phyloP scores from a whole-genome alignment of 2,888 invertebrate species.

The Epistrophella euchroma region DNA sequence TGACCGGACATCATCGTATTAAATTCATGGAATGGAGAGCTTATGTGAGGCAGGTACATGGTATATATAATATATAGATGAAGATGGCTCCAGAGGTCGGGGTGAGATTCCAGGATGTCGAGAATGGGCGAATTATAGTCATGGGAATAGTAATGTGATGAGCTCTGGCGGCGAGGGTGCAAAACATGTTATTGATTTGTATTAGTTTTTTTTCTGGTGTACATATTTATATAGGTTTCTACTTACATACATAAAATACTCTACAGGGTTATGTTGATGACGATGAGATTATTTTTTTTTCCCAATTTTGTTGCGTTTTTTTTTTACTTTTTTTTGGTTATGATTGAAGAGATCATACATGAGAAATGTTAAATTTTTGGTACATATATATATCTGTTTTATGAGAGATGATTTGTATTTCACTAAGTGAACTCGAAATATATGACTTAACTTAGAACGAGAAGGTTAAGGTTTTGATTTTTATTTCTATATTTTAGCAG shows the following conservation, averaged over 20 bases:
- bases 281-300: neutral
- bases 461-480: constrained; percentile 10
- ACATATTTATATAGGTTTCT: neutral
- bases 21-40: constrained; percentile 56
- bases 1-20: constrained; percentile 60
- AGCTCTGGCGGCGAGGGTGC: constrained; percentile 57
- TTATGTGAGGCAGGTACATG: constrained; percentile 37
- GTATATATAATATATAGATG: constrained; percentile 25
- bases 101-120: constrained; percentile 17
- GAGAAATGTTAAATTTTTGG: constrained; percentile 7
- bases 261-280: constrained; percentile 14
- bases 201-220: constrained; percentile 16
- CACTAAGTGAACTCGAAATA: constrained; percentile 41
- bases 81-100: constrained; percentile 15
- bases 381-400: constrained; percentile 25
- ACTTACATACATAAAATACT: neutral
- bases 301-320: too few relatives aligned
- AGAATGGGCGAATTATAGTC: constrained; percentile 57
- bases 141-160: constrained; percentile 66
- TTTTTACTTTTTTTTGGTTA: neutral
- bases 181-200: constrained; percentile 72
- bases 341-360: constrained; percentile 16
- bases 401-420: constrained; percentile 40
- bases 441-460: constrained; percentile 25
- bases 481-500: neutral